A percentile compares a stretch with the other conserved stretches of the same genome.
Evolutionary conservation across 1,140 invertebrate species (phyloP).

Genomic region (Neotoxoptera formosana): DNA sequence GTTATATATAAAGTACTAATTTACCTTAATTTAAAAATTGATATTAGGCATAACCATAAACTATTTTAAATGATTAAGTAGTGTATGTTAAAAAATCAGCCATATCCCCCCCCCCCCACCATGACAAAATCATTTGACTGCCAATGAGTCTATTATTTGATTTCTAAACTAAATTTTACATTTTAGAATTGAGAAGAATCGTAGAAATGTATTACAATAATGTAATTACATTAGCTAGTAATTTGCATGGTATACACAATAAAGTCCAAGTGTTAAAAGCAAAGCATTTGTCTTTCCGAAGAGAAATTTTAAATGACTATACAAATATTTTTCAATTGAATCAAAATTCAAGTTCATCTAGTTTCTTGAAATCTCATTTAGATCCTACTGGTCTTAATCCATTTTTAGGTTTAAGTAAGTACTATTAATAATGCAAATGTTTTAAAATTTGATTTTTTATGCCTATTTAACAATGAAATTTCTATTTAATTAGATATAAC

Average conservation of each 20-base stretch:
- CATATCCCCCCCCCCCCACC: too few species aligned
- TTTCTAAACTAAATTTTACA: not conserved
- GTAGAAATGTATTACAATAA: conserved; percentile 75
- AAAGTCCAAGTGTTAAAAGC: conserved; percentile 79
- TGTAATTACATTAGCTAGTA: conserved; percentile 83
- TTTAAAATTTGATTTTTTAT: not conserved
- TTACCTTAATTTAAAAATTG: too few species aligned
- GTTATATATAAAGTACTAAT: too few species aligned
- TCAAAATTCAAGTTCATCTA: conserved; percentile 25
- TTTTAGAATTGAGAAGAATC: conserved; percentile 73
- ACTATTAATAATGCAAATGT: not conserved
- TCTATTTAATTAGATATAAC: conserved; percentile 42
- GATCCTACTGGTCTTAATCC: conserved; percentile 51
- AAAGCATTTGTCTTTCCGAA: conserved; percentile 80
- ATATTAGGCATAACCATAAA: too few species aligned
- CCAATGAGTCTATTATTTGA: conserved; percentile 53
- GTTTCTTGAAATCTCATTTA: conserved; percentile 21
- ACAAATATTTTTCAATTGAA: conserved; percentile 78
- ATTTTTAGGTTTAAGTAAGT: conserved; percentile 51
- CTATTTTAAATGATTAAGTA: too few species aligned
- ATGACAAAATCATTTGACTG: too few species aligned
- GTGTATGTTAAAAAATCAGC: too few species aligned
- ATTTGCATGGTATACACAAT: conserved; percentile 79
- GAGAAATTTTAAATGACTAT: conserved; percentile 78
- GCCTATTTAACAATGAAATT: not conserved